Conservation (phyloP, 2,888 invertebrate genomes). For the Pandemis heparana region DNA sequence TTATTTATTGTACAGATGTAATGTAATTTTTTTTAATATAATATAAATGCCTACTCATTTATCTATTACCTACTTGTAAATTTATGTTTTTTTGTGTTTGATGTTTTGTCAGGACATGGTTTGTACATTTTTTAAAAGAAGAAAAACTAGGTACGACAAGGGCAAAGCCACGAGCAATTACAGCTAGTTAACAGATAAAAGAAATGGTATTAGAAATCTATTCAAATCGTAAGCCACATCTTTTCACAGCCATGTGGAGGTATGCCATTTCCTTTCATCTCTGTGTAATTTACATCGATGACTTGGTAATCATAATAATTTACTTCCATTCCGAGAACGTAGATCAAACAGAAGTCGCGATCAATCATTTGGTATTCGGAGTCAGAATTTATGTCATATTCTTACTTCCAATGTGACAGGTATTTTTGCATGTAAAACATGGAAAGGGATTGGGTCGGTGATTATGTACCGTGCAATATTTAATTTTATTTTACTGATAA, state of each 20-base stretch:
- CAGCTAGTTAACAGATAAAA: neutral
- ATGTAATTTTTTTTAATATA: too few relatives aligned
- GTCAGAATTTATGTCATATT: constrained; percentile 19
- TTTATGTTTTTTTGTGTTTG: too few relatives aligned
- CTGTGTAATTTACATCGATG: neutral
- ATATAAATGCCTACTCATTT: too few relatives aligned
- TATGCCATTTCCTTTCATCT: neutral
- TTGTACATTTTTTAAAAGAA: too few relatives aligned
- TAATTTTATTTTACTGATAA: too few relatives aligned
- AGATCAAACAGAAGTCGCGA: constrained; percentile 13
- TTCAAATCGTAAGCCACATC: neutral
- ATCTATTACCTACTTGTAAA: too few relatives aligned
- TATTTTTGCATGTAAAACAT: neutral
- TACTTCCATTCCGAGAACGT: neutral
- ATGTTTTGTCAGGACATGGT: too few relatives aligned
- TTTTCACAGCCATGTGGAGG: neutral
- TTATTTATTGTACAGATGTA: too few relatives aligned
- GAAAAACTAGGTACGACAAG: too few relatives aligned
- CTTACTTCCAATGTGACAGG: constrained; percentile 1
- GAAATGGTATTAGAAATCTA: neutral
- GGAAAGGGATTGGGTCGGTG: neutral
- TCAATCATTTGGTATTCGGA: constrained; percentile 17
- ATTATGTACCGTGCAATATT: neutral
- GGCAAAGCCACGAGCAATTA: too few relatives aligned
- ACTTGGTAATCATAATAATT: constrained; percentile 9